A percentile compares a stretch with the other conserved stretches of the same genome.
Conservation (phyloP, 2,888 invertebrate species). For the Trichogramma evanescens region DNA sequence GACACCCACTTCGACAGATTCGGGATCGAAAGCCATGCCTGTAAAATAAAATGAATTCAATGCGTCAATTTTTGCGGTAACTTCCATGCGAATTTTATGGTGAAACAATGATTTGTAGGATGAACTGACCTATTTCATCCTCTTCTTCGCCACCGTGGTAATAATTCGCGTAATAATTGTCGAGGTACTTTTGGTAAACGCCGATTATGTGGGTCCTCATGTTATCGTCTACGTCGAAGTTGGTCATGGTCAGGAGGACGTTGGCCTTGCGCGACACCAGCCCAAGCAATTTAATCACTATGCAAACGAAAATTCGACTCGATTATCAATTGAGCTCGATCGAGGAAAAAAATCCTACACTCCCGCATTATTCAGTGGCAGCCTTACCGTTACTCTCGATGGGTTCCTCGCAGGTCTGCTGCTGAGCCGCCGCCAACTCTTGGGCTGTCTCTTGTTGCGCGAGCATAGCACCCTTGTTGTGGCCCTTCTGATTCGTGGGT, state of each 20-base stretch:
- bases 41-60: constrained; percentile 3
- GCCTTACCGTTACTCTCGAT: constrained; percentile 28
- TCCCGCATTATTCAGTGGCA: background rate
- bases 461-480: constrained; percentile 7
- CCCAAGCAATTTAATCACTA: constrained; percentile 23
- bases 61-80: background rate
- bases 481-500: background rate
- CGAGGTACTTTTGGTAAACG: constrained; percentile 37
- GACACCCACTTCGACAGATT: constrained; percentile 52
- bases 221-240: constrained; percentile 31
- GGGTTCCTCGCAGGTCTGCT: constrained; percentile 8
- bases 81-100: background rate
- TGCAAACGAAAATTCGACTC: too few species aligned
- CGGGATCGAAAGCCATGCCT: constrained; percentile 46
- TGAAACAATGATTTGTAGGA: background rate
- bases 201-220: constrained; percentile 33
- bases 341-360: background rate
- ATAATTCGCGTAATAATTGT: constrained; percentile 31
- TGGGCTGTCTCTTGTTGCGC: constrained; percentile 7
- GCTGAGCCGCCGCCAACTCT: background rate
- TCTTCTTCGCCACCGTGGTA: constrained; percentile 24
- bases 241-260: constrained; percentile 31
- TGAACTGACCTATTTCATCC: constrained; percentile 31
- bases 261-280: constrained; percentile 33
- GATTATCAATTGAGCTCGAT: too few species aligned